phyloP scores from a whole-genome alignment of 2,113 vertebrate genomes.

The Xyrauchen texanus region DNA sequence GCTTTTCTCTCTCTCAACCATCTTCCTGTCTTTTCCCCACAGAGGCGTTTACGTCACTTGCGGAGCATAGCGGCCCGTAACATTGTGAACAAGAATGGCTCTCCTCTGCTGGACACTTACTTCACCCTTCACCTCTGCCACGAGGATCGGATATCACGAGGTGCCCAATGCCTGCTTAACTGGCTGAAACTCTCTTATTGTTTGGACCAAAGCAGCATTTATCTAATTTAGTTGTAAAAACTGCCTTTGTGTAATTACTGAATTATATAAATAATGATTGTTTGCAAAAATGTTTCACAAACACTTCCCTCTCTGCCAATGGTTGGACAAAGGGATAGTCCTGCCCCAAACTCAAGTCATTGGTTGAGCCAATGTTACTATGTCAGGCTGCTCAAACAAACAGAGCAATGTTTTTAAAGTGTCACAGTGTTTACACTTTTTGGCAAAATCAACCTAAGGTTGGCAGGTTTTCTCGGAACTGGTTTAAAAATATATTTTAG shows the following conservation, averaged over 20 bases:
- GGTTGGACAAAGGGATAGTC: no score
- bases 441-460: no score
- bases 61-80: constrained; percentile 95
- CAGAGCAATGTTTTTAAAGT: no score
- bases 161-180: constrained; percentile 49
- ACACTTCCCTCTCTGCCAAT: no score
- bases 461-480: no score
- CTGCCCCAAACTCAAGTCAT: no score
- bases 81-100: constrained; percentile 90
- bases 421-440: no score
- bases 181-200: background rate
- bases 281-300: background rate
- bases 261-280: background rate
- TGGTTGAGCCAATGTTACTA: no score
- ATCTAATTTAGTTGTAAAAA: background rate
- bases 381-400: no score
- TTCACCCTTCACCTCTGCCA: constrained; percentile 94
- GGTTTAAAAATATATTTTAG: no score
- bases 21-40: constrained; percentile 40
- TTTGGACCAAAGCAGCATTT: background rate
- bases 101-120: constrained; percentile 91
- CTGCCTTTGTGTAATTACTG: background rate
- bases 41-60: constrained; percentile 94
- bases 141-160: constrained; percentile 79
- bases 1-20: constrained; percentile 11